Conservation (phyloP, 2,888 invertebrate species). For the Chrysolina oricalcia region DNA sequence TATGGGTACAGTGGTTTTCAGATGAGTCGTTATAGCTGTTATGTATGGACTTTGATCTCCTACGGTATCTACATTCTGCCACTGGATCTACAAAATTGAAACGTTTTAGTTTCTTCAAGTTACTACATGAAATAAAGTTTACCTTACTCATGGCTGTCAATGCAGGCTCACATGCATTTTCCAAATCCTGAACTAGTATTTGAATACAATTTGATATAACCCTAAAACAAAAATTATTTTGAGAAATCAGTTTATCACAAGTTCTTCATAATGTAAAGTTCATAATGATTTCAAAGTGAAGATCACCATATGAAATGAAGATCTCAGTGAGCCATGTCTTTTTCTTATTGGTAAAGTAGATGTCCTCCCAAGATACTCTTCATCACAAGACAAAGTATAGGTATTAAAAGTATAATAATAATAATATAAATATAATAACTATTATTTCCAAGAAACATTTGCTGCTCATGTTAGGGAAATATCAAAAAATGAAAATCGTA, state of each 20-base stretch:
- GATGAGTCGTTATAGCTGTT: constrained; percentile 88
- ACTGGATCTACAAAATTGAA: constrained; percentile 79
- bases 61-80: constrained; percentile 94
- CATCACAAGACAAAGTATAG: too few relatives aligned
- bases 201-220: constrained; percentile 92
- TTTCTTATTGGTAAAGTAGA: neutral
- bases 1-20: constrained; percentile 90
- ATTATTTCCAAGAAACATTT: too few relatives aligned
- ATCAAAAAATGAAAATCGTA: too few relatives aligned
- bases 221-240: constrained; percentile 67
- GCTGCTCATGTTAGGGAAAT: too few relatives aligned
- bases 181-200: constrained; percentile 93
- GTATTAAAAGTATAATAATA: too few relatives aligned
- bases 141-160: constrained; percentile 94
- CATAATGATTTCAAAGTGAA: neutral
- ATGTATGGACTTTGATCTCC: constrained; percentile 98
- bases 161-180: constrained; percentile 94
- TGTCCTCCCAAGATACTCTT: neutral
- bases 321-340: neutral
- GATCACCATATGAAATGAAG: neutral
- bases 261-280: neutral
- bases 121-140: constrained; percentile 33
- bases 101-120: neutral
- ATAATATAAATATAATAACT: too few relatives aligned
- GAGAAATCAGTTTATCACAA: too few relatives aligned